phyloP scores from a whole-genome alignment of 2,113 vertebrate species.

The Tachycineta bicolor region DNA sequence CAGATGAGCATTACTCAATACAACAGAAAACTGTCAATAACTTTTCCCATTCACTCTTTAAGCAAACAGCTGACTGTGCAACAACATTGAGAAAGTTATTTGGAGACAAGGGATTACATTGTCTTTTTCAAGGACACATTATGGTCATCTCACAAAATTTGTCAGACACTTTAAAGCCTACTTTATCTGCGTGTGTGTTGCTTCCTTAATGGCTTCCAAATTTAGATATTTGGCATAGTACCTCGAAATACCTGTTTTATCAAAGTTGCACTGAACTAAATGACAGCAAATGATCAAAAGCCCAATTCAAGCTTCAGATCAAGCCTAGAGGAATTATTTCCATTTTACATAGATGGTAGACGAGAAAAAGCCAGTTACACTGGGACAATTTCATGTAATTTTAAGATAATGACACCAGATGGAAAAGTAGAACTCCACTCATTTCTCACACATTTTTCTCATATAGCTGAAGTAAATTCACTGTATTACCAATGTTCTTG shows the following conservation, averaged over 20 bases:
- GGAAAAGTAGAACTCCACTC: neutral
- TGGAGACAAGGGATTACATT: neutral
- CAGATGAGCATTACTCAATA: neutral
- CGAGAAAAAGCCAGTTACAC: neutral
- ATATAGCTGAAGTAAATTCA: neutral
- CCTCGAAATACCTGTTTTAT: neutral
- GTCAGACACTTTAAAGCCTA: neutral
- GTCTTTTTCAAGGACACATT: neutral
- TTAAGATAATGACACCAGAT: neutral
- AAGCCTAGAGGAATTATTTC: neutral
- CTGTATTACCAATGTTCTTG: neutral
- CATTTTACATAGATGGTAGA: neutral
- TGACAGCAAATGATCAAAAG: neutral
- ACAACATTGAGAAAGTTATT: neutral
- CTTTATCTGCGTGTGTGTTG: neutral
- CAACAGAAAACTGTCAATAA: neutral
- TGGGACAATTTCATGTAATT: neutral
- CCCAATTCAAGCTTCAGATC: neutral
- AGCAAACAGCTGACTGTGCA: neutral
- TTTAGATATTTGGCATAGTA: neutral
- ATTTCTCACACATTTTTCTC: neutral
- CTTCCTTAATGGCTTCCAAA: slow-evolving; percentile 10
- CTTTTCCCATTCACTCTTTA: neutral
- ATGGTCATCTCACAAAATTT: neutral
- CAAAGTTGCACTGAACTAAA: neutral